A percentile compares a stretch with the other conserved stretches of the same genome.
Evolutionary conservation across 2,113 vertebrate genomes (phyloP).

Genomic region (Catagonus wagneri): DNA sequence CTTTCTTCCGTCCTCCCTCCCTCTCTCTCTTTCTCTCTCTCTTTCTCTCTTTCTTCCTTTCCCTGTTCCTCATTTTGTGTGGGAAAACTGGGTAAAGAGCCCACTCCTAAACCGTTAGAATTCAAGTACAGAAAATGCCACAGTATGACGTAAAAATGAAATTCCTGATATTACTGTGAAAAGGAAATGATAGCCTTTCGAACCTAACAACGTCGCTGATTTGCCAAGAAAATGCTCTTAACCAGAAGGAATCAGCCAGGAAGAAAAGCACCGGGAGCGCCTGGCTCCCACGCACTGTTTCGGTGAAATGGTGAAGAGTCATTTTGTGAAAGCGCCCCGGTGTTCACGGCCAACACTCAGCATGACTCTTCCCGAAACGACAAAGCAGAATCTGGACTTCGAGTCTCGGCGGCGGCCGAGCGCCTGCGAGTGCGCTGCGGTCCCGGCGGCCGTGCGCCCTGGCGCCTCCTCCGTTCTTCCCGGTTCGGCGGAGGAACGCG

Average conservation of each 20-base stretch:
- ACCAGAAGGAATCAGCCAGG: slow-evolving; percentile 5
- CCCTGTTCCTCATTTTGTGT: neutral
- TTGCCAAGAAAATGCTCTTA: neutral
- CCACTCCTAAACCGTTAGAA: neutral
- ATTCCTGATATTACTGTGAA: slow-evolving; percentile 55
- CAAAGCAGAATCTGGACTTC: slow-evolving; percentile 64
- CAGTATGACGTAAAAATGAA: neutral
- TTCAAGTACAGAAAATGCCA: slow-evolving; percentile 51
- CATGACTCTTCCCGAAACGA: slow-evolving; percentile 74
- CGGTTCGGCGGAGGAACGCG: no score
- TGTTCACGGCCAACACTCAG: slow-evolving; percentile 62
- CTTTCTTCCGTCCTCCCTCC: no score
- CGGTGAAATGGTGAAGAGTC: slow-evolving; percentile 63
- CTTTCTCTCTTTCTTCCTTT: no score
- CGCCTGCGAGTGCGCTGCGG: no score
- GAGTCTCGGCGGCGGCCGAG: no score
- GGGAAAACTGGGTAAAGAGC: neutral
- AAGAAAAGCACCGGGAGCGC: neutral
- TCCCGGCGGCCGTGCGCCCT: no score
- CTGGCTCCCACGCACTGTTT: slow-evolving; percentile 65
- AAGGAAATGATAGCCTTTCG: slow-evolving; percentile 72
- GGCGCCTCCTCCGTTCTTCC: no score
- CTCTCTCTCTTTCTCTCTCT: neutral
- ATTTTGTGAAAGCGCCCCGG: neutral
- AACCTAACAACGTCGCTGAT: slow-evolving; percentile 49